Conservation (phyloP, 1,140 invertebrate species). For the Belonocnema kinseyi region DNA sequence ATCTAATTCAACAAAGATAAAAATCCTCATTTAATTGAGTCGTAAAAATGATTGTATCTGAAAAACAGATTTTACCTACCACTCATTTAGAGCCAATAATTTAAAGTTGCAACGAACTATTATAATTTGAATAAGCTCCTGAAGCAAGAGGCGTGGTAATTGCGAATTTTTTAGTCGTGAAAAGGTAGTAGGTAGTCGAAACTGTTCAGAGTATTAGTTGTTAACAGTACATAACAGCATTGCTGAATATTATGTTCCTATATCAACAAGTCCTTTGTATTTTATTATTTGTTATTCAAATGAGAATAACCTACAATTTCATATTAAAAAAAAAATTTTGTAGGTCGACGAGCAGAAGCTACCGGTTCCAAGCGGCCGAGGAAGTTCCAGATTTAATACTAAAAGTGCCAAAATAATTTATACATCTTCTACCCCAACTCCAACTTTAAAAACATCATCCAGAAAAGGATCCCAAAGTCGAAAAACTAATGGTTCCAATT, state of each 20-base stretch:
- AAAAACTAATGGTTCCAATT: not conserved
- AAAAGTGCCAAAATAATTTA: constrained; percentile 51
- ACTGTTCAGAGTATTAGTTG: too few relatives aligned
- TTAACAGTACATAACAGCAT: not conserved
- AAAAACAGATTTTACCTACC: too few relatives aligned
- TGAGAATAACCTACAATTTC: not conserved
- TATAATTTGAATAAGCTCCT: too few relatives aligned
- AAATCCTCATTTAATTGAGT: too few relatives aligned
- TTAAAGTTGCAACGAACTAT: too few relatives aligned
- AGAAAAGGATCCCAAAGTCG: not conserved
- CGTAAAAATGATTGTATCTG: too few relatives aligned
- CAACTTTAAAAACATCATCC: constrained; percentile 29
- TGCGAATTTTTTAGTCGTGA: too few relatives aligned
- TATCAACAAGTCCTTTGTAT: not conserved
- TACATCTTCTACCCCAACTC: constrained; percentile 40
- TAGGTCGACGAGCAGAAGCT: constrained; percentile 59
- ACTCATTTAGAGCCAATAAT: too few relatives aligned
- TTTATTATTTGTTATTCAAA: not conserved
- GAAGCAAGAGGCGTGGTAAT: too few relatives aligned
- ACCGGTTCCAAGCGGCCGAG: constrained; percentile 49
- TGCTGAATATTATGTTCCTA: not conserved
- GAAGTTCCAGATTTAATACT: constrained; percentile 57
- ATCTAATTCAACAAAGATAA: too few relatives aligned
- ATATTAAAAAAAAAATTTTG: constrained; percentile 37
- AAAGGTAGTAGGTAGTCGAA: too few relatives aligned